Evolutionary conservation across 2,888 invertebrate species (phyloP), one percentile per base, ranked within the genome.

Genomic region (Netelia melanura): DNA sequence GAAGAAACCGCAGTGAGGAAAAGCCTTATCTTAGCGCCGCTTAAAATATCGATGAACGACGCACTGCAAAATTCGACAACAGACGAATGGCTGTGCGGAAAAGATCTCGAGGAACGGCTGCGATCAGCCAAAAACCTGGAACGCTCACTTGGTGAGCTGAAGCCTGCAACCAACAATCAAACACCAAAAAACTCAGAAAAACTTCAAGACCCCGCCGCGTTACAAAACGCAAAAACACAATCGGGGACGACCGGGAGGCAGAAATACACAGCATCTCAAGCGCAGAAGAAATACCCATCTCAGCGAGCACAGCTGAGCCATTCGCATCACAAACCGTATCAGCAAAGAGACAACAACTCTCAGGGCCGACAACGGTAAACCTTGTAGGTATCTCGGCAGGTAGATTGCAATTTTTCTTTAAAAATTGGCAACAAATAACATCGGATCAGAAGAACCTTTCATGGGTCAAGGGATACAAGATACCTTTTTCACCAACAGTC

Each of bases 1-100:
- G 86, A 82, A 43, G 86, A 85, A 44, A 81, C 87, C 3, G 30
- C n/a, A 9, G 85, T 81, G 14, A 62, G 86, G 14, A 83, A 72
- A 11, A 82, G 62, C 54, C 61, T 82, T 6, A 67, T 86, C 61
- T 64, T 86, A 23, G 61, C 62, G 48, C 86, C 85, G 48, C 71
- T 86, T 2, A 80, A 85, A n/a, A 52, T 71, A 9, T 54, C 70
- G 8, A 54, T 84, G n/a, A 74, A 78, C 62, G 81, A 85, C 11
- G 72, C 76, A 1, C 38, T 82, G 3, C 70, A 71, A 21, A 65
- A 81, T 30, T 61, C 83, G n/a, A 23, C 64, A 11, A 23, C 71
- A 0, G 81, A 82, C 58, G 81, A 77, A 30, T 84, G 54, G 62
- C 70, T 86, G 10, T 85, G 85, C 43, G 83, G 83, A 1, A 48